These are phyloP conservation scores for Charanyca ferruginea DNA, from an alignment of 2,888 invertebrate species.

Conservation along the genomic window DNA sequence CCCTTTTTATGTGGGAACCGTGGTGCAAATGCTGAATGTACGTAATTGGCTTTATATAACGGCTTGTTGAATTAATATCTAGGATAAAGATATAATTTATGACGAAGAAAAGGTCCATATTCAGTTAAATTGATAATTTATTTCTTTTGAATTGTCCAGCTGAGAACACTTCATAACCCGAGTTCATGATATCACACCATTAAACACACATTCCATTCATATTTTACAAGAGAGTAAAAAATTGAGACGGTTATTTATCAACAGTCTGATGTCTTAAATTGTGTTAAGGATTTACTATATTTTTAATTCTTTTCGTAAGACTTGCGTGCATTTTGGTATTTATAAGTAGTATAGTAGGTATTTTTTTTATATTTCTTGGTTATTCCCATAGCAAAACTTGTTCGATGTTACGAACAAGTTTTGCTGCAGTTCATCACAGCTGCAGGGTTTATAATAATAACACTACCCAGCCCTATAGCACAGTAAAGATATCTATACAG, in stretches of 20 bases:
- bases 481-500: too few relatives aligned
- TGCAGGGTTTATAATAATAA: too few relatives aligned
- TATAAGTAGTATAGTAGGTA: too few relatives aligned
- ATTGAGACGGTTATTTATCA: background rate
- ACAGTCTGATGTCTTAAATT: background rate
- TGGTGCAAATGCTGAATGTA: conserved; percentile 78
- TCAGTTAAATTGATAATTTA: conserved; percentile 59
- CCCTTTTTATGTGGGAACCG: conserved; percentile 73
- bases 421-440: too few relatives aligned
- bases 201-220: background rate
- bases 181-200: conserved; percentile 15
- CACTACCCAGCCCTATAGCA: too few relatives aligned
- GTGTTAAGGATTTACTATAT: background rate
- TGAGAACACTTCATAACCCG: conserved; percentile 51
- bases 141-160: conserved; percentile 47
- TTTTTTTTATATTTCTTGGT: too few relatives aligned
- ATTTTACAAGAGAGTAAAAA: conserved; percentile 2
- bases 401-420: too few relatives aligned
- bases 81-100: conserved; percentile 68
- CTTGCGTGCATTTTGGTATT: too few relatives aligned
- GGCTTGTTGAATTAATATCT: conserved; percentile 74
- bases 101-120: conserved; percentile 59
- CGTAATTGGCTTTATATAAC: conserved; percentile 78
- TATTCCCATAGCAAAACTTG: too few relatives aligned
- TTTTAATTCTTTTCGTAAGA: background rate